phyloP scores from a whole-genome alignment of 2,113 vertebrate species.

The Passer montanus region DNA sequence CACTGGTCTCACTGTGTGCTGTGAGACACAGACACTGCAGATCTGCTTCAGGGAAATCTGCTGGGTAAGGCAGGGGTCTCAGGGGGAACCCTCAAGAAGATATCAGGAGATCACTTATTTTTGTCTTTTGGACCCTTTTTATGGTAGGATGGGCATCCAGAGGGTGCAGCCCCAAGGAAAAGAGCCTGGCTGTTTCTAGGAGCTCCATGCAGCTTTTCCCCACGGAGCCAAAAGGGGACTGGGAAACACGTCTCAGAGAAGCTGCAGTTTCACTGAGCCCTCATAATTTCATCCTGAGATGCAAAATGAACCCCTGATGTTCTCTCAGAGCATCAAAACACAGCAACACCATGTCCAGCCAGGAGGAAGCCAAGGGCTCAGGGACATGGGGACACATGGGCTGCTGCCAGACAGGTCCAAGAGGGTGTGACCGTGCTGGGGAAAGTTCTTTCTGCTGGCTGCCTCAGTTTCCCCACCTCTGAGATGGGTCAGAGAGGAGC shows the following conservation, averaged over 20 bases:
- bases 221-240: neutral
- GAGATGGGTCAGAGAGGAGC: neutral
- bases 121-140: neutral
- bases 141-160: neutral
- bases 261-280: neutral
- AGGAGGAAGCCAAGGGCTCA: neutral
- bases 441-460: neutral
- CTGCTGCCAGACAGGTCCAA: neutral
- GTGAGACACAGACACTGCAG: neutral
- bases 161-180: neutral
- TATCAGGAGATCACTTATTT: neutral
- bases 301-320: neutral
- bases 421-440: neutral
- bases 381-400: rapidly evolving
- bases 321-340: neutral
- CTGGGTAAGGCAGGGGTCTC: neutral
- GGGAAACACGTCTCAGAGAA: neutral
- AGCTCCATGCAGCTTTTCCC: neutral
- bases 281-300: neutral
- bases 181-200: neutral
- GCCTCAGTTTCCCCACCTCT: neutral
- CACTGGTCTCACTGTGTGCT: neutral
- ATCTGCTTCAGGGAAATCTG: neutral
- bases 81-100: neutral
- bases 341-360: neutral